phyloP scores from a whole-genome alignment of 2,888 invertebrate species.

The Sinodicranocentrus sp. region DNA sequence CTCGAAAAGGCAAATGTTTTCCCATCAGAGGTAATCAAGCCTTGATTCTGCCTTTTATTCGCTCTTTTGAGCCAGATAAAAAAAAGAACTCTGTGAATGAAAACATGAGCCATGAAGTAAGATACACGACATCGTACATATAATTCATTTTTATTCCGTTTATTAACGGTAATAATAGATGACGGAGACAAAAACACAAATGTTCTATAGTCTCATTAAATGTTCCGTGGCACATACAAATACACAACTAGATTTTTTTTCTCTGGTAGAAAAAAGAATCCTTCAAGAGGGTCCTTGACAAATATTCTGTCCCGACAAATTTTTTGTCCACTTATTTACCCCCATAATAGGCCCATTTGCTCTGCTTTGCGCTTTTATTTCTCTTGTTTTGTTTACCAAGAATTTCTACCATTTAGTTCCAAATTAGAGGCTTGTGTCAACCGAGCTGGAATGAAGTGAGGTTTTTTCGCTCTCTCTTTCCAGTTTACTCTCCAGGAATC shows the following conservation, averaged over 20 bases:
- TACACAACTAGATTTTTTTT: constrained; percentile 5
- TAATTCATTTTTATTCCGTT: constrained; percentile 45
- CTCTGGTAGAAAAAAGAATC: neutral
- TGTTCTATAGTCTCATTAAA: constrained; percentile 23
- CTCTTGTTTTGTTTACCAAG: constrained; percentile 40
- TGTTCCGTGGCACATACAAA: neutral
- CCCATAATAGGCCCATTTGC: constrained; percentile 56
- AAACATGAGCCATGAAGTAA: constrained; percentile 54
- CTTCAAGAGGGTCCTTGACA: constrained; percentile 58
- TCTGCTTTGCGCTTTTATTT: constrained; percentile 65
- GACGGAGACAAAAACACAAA: constrained; percentile 27
- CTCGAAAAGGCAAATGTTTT: constrained; percentile 56
- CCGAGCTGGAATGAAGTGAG: constrained; percentile 59
- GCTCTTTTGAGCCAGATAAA: constrained; percentile 44
- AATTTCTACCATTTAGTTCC: constrained; percentile 57
- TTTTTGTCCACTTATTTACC: constrained; percentile 66
- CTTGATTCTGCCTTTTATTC: constrained; percentile 51
- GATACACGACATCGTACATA: constrained; percentile 45
- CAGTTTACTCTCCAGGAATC: neutral
- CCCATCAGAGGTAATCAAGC: constrained; percentile 63
- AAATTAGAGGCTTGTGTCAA: constrained; percentile 64
- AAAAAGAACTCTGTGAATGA: no score
- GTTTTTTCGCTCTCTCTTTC: constrained; percentile 7
- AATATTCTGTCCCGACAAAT: constrained; percentile 60
- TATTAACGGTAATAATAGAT: neutral